Conservation (phyloP, 2,888 invertebrate species). For the Tetragonula carbonaria region DNA sequence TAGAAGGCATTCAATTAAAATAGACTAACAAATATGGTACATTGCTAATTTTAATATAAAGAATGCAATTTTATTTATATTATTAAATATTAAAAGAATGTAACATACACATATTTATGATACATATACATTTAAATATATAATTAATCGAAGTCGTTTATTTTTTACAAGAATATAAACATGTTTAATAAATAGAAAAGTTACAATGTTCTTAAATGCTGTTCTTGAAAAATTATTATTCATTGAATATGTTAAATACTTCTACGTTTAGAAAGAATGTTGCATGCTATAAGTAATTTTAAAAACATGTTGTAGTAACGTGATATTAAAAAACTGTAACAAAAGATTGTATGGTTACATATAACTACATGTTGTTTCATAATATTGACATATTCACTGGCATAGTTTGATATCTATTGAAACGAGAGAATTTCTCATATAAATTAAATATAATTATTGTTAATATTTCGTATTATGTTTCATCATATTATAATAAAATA, state of each 20-base stretch:
- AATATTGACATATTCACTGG: constrained; percentile 65
- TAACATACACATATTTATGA: neutral
- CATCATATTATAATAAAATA: neutral
- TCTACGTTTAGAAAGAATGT: constrained; percentile 32
- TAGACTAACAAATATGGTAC: constrained; percentile 36
- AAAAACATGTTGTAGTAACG: constrained; percentile 34
- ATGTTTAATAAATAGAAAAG: neutral
- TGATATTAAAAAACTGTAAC: constrained; percentile 27
- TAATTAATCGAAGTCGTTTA: constrained; percentile 5
- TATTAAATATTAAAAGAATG: constrained; percentile 9
- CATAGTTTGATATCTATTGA: constrained; percentile 45
- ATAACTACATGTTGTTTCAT: constrained; percentile 24
- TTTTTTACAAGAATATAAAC: constrained; percentile 16
- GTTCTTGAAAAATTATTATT: constrained; percentile 5
- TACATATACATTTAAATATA: neutral
- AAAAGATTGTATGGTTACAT: constrained; percentile 10
- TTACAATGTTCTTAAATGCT: constrained; percentile 20
- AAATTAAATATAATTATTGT: constrained; percentile 3
- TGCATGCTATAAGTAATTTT: constrained; percentile 42
- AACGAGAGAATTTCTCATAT: neutral
- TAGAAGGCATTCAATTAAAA: constrained; percentile 1
- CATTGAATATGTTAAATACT: constrained; percentile 17
- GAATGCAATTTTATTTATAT: neutral
- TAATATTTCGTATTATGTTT: constrained; percentile 19
- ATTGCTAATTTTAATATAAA: constrained; percentile 30